These are phyloP conservation scores for Drosophila neonasuta DNA, from an alignment of 2,888 invertebrate genomes.

Conservation along the genomic window DNA sequence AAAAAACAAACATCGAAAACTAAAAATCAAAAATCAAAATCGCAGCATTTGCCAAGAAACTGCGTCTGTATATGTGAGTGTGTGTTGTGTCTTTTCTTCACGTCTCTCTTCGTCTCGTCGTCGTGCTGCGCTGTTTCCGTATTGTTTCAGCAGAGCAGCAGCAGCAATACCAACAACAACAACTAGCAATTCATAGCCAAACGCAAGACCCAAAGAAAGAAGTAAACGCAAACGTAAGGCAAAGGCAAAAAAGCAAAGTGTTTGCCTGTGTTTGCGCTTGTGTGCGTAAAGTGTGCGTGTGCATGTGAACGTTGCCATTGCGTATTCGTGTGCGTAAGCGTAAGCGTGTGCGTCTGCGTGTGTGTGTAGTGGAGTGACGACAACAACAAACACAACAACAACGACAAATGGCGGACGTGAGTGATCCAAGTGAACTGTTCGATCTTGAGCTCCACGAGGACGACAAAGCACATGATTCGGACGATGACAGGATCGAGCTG, in stretches of 20 bases:
- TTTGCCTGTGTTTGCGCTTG: constrained; percentile 45
- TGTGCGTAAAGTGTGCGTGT: constrained; percentile 31
- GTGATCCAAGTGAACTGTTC: constrained; percentile 88
- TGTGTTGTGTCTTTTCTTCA: constrained; percentile 1
- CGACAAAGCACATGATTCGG: constrained; percentile 87
- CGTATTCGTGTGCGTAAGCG: constrained; percentile 31
- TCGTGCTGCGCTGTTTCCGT: constrained; percentile 50
- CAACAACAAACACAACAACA: constrained; percentile 54
- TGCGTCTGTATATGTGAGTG: constrained; percentile 32
- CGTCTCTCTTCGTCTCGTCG: constrained; percentile 18
- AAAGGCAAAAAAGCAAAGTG: constrained; percentile 54
- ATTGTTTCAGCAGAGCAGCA: constrained; percentile 44
- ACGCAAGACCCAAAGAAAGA: constrained; percentile 25
- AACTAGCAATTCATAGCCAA: constrained; percentile 45
- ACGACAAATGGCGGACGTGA: constrained; percentile 81
- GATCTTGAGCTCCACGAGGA: constrained; percentile 94
- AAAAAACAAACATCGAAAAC: constrained; percentile 23
- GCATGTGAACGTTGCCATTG: constrained; percentile 23
- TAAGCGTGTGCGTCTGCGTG: constrained; percentile 24
- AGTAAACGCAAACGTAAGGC: constrained; percentile 43
- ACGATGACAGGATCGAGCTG: constrained; percentile 94
- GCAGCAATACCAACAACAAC: constrained; percentile 42
- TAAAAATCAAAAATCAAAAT: constrained; percentile 41
- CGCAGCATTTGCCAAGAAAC: constrained; percentile 49
- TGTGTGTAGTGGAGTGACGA: constrained; percentile 39